These are phyloP conservation scores for Charina bottae DNA, from an alignment of 2,113 vertebrate species.

Conservation along the genomic window DNA sequence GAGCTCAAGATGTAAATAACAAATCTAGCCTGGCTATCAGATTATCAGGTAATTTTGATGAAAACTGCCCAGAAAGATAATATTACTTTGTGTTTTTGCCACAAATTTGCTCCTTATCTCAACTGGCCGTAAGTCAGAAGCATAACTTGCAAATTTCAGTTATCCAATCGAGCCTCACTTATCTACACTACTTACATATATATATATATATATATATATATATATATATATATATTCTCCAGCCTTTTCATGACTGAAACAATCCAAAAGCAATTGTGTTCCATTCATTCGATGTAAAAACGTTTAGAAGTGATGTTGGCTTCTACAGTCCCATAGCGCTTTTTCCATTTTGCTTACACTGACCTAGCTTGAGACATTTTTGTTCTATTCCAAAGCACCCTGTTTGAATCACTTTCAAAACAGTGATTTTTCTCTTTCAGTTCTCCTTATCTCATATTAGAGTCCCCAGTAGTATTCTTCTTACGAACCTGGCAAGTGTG, in stretches of 20 bases:
- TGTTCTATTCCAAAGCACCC: conserved; percentile 1
- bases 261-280: not conserved
- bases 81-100: not conserved
- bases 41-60: not conserved
- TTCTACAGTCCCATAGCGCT: not conserved
- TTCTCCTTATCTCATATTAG: not conserved
- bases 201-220: not conserved
- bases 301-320: not conserved
- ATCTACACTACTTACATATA: not conserved
- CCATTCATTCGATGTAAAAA: not conserved
- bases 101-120: not conserved
- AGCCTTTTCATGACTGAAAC: not conserved
- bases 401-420: not conserved
- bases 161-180: not conserved
- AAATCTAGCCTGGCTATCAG: not conserved
- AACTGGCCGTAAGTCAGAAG: not conserved
- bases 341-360: not conserved
- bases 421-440: conserved; percentile 24
- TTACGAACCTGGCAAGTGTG: fast-evolving
- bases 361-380: not conserved
- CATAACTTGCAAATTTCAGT: not conserved
- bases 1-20: not conserved
- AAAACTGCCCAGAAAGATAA: not conserved
- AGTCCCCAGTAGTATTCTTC: not conserved
- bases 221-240: not conserved